Evolutionary conservation across 2,888 invertebrate genomes (phyloP).

Genomic region (Agrotis clavis): DNA sequence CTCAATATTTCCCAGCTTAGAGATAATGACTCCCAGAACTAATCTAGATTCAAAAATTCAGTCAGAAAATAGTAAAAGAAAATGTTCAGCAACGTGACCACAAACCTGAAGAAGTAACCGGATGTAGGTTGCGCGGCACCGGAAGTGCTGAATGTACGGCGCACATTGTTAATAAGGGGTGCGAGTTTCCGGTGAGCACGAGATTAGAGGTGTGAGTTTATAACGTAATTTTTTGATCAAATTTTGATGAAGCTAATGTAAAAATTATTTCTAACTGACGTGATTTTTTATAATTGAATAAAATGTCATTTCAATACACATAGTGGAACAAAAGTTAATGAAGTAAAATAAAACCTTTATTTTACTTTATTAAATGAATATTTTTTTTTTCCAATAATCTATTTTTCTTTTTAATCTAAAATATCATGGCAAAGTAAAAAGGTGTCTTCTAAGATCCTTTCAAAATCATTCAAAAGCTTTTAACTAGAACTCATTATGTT

Average conservation of each 20-base stretch:
- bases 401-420: too few relatives aligned
- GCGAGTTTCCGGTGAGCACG: slow-evolving; percentile 69
- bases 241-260: background rate
- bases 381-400: too few relatives aligned
- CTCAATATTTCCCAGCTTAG: background rate
- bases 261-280: too few relatives aligned
- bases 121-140: slow-evolving; percentile 73
- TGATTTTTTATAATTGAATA: too few relatives aligned
- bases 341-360: too few relatives aligned
- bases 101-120: slow-evolving; percentile 74
- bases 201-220: slow-evolving; percentile 43
- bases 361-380: too few relatives aligned
- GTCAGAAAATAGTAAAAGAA: slow-evolving; percentile 32
- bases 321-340: too few relatives aligned
- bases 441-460: too few relatives aligned
- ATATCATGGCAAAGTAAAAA: too few relatives aligned
- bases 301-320: too few relatives aligned
- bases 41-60: slow-evolving; percentile 13
- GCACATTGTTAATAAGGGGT: slow-evolving; percentile 81
- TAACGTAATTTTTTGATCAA: background rate
- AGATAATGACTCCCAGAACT: background rate
- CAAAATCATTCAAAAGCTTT: too few relatives aligned
- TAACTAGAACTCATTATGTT: too few relatives aligned
- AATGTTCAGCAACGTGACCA: slow-evolving; percentile 52
- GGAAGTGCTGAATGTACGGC: slow-evolving; percentile 79